Conservation (phyloP, 2,113 vertebrate genomes). For the Clarias magur region DNA sequence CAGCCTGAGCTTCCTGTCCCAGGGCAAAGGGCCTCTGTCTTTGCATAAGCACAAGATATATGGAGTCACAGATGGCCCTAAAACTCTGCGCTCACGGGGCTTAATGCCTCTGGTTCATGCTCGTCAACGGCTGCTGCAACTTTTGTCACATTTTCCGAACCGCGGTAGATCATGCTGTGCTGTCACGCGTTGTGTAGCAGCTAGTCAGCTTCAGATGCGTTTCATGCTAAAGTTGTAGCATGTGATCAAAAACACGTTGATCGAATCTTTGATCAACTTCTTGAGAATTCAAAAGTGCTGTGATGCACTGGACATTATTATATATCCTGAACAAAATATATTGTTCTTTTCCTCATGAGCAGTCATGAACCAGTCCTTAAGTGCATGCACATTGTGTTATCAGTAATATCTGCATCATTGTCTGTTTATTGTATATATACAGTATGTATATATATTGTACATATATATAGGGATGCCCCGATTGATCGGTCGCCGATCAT, state of each 20-base stretch:
- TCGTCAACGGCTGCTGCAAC: constrained; percentile 29
- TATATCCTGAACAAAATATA: too few species aligned
- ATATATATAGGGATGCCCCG: too few species aligned
- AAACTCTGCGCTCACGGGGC: constrained; percentile 1
- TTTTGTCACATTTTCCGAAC: constrained; percentile 39
- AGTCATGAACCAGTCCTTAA: too few species aligned
- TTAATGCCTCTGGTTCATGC: constrained; percentile 15
- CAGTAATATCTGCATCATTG: too few species aligned
- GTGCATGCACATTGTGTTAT: too few species aligned
- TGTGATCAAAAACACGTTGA: background rate
- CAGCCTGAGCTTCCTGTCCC: constrained; percentile 49
- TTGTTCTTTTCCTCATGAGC: too few species aligned
- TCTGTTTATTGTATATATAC: too few species aligned
- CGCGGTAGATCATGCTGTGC: background rate
- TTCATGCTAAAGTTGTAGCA: background rate
- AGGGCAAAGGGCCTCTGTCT: constrained; percentile 40
- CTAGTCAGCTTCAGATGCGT: background rate
- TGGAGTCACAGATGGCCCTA: constrained; percentile 62
- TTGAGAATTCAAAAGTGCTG: too few species aligned
- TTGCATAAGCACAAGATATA: constrained; percentile 48
- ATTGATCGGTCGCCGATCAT: too few species aligned
- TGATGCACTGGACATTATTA: background rate
- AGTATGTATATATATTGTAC: too few species aligned
- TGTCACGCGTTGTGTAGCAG: background rate
- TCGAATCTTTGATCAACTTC: too few species aligned